These are phyloP conservation scores for Lathamus discolor DNA, from an alignment of 2,113 vertebrate species.

Conservation along the genomic window DNA sequence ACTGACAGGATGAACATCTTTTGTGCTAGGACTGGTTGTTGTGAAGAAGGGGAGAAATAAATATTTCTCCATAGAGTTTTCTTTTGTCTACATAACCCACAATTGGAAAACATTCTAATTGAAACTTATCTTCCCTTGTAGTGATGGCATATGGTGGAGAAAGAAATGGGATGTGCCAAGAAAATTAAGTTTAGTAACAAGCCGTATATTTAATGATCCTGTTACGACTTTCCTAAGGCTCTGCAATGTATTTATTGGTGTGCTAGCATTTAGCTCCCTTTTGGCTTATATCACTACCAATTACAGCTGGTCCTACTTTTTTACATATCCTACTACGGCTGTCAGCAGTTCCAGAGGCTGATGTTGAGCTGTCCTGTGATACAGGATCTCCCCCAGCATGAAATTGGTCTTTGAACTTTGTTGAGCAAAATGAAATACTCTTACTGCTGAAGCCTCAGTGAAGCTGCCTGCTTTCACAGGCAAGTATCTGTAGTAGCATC, in stretches of 20 bases:
- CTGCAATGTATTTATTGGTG: not conserved
- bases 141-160: not conserved
- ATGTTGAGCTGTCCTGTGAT: not conserved
- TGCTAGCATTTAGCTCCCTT: not conserved
- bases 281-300: slow-evolving; percentile 31
- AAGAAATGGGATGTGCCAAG: not conserved
- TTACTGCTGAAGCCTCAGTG: not conserved
- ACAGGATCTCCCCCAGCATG: not conserved
- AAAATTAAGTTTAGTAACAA: slow-evolving; percentile 14
- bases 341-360: slow-evolving; percentile 4
- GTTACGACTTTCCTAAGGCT: not conserved
- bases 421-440: not conserved
- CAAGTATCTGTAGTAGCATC: not conserved
- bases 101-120: not conserved
- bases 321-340: not conserved
- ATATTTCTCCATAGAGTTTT: not conserved
- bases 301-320: not conserved
- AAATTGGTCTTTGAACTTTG: not conserved
- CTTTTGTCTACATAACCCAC: not conserved
- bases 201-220: not conserved
- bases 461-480: not conserved
- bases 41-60: not conserved
- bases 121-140: not conserved
- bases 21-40: not conserved
- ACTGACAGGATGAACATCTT: not conserved